phyloP scores from a whole-genome alignment of 92 coral and sea anemone genomes.

The Phenganax subtilis region DNA sequence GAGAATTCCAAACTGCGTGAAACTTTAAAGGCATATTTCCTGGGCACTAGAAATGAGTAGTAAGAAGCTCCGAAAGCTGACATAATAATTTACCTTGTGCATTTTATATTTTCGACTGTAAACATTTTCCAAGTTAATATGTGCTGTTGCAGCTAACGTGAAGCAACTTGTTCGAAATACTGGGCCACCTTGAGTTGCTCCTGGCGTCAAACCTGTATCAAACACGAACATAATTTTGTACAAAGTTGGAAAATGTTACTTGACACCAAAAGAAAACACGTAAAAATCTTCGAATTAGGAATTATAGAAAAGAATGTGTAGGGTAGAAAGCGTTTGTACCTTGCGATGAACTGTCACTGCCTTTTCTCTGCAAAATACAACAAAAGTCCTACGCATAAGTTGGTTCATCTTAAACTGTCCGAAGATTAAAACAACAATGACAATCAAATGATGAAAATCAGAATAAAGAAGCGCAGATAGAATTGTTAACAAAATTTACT shows the following conservation, averaged over 20 bases:
- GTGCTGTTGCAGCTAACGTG: constrained; percentile 59
- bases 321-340: neutral
- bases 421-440: neutral
- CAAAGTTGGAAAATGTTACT: neutral
- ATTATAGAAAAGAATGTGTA: neutral
- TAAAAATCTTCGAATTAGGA: neutral
- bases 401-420: neutral
- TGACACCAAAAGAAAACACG: neutral
- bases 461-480: neutral
- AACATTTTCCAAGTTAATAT: constrained; percentile 41
- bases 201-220: constrained; percentile 30
- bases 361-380: constrained; percentile 13
- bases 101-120: constrained; percentile 2
- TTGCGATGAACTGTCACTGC: constrained; percentile 1
- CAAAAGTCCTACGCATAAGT: neutral
- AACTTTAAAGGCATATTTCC: no score
- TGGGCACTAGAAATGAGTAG: neutral
- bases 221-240: neutral
- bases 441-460: no score
- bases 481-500: neutral
- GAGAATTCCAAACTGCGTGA: neutral
- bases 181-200: constrained; percentile 36
- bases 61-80: neutral
- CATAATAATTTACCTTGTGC: constrained; percentile 16
- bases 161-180: constrained; percentile 91